Evolutionary conservation across 2,888 invertebrate genomes (phyloP).

Genomic region (Adineta ricciae): DNA sequence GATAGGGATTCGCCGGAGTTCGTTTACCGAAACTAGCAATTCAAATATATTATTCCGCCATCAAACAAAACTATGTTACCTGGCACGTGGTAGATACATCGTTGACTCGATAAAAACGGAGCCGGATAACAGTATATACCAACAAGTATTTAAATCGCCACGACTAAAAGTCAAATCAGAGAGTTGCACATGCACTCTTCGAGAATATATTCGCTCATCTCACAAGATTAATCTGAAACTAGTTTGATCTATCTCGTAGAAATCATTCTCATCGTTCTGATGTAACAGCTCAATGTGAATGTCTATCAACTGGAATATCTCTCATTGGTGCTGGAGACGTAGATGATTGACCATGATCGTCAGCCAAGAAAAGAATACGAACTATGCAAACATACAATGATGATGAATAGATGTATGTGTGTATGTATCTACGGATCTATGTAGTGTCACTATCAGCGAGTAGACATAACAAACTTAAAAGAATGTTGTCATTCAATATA

Average conservation of each 20-base stretch:
- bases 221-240: too few species aligned
- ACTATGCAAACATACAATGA: neutral
- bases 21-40: slow-evolving; percentile 67
- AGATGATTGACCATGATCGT: neutral
- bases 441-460: neutral
- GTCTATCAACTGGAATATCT: neutral
- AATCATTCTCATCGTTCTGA: neutral
- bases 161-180: slow-evolving; percentile 55
- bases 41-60: too few species aligned
- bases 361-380: neutral
- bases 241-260: too few species aligned
- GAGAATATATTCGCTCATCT: too few species aligned
- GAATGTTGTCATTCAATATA: neutral
- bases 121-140: slow-evolving; percentile 71
- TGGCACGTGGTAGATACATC: slow-evolving; percentile 67
- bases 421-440: too few species aligned
- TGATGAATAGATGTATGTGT: neutral
- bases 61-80: slow-evolving; percentile 52
- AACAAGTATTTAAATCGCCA: slow-evolving; percentile 67
- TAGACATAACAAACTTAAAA: slow-evolving; percentile 5
- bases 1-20: slow-evolving; percentile 64
- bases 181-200: too few species aligned
- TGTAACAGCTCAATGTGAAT: neutral
- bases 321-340: neutral
- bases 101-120: slow-evolving; percentile 75